These are phyloP conservation scores for Cetonia aurata DNA, from an alignment of 2,888 invertebrate species.

Conservation along the genomic window DNA sequence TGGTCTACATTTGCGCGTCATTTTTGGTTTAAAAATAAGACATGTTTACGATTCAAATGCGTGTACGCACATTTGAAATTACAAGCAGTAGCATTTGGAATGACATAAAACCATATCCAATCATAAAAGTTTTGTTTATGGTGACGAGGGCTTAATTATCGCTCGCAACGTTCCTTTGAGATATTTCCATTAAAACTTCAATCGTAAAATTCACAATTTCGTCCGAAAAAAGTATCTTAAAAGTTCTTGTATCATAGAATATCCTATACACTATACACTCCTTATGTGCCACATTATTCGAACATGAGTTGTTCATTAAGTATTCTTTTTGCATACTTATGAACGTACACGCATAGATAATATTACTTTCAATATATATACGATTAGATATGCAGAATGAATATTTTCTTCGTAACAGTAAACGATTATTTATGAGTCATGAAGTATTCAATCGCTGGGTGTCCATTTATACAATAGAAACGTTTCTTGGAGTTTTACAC, in stretches of 20 bases:
- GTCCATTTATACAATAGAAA: too few species aligned
- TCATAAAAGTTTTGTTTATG: slow-evolving; percentile 20
- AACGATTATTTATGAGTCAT: slow-evolving; percentile 9
- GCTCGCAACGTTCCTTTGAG: not conserved
- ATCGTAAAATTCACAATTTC: too few species aligned
- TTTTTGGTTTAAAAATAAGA: slow-evolving; percentile 30
- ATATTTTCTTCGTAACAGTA: slow-evolving; percentile 25
- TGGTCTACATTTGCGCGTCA: slow-evolving; percentile 22
- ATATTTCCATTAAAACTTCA: too few species aligned
- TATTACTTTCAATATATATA: slow-evolving; percentile 25
- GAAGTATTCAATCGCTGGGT: too few species aligned
- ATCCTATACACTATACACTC: not conserved
- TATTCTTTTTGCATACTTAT: slow-evolving; percentile 24
- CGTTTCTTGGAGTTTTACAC: too few species aligned
- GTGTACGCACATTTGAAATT: slow-evolving; percentile 25
- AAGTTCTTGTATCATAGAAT: slow-evolving; percentile 7
- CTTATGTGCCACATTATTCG: slow-evolving; percentile 24
- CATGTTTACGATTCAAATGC: slow-evolving; percentile 14
- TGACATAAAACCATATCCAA: slow-evolving; percentile 5
- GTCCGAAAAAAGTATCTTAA: not conserved
- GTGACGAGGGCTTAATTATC: not conserved
- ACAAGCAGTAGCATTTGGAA: slow-evolving; percentile 22
- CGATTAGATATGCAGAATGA: slow-evolving; percentile 3
- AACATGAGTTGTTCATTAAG: slow-evolving; percentile 24
- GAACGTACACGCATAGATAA: slow-evolving; percentile 8